Percentiles rank a stretch among this genome's conserved stretches.
Evolutionary conservation across 2,113 vertebrate species (phyloP).

Genomic region (Mirounga angustirostris): DNA sequence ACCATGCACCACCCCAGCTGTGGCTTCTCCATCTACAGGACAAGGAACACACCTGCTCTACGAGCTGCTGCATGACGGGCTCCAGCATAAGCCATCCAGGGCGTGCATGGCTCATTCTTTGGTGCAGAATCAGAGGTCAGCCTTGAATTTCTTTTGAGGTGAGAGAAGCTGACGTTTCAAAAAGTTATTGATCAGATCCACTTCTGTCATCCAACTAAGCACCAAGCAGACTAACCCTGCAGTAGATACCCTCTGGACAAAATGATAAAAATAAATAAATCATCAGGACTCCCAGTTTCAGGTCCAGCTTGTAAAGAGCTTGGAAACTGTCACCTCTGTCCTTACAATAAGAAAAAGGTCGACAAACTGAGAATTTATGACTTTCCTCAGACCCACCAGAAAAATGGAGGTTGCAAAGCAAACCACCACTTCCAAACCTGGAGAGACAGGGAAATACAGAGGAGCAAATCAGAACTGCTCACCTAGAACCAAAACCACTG

Average conservation of each 20-base stretch:
- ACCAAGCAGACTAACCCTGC: background rate
- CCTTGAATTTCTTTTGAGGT: background rate
- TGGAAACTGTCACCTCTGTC: background rate
- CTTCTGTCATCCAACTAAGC: background rate
- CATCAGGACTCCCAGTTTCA: too few relatives aligned
- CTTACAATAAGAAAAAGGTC: rapidly evolving
- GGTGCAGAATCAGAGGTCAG: background rate
- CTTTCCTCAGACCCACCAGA: background rate
- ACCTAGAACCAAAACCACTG: background rate
- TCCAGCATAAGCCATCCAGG: rapidly evolving
- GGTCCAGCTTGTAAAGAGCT: rapidly evolving
- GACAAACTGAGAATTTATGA: background rate
- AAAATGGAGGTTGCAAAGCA: background rate
- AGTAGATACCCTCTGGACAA: background rate
- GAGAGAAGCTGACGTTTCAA: background rate
- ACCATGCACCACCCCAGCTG: rapidly evolving
- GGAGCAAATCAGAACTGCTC: background rate
- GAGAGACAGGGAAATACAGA: background rate
- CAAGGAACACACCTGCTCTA: rapidly evolving
- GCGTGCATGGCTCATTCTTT: rapidly evolving
- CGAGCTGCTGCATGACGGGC: rapidly evolving
- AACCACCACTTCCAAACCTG: background rate
- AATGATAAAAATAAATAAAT: background rate
- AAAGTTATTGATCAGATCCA: background rate
- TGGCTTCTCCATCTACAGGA: background rate